Base-by-base conservation (phyloP, 1,140 invertebrate species). In the Drosophila ananassae region DNA sequence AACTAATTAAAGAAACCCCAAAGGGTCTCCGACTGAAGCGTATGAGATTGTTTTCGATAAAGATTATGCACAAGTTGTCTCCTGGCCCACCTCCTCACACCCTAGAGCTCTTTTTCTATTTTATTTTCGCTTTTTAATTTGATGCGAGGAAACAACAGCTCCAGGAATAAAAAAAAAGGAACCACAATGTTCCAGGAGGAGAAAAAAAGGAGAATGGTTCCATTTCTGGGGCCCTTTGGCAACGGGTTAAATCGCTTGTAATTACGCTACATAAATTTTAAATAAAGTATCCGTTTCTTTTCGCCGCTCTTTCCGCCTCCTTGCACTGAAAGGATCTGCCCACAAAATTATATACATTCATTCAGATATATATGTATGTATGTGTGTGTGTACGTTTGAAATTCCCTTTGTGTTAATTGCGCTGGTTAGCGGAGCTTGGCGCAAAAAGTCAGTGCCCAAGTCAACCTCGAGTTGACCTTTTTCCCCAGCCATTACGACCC, bases 201-300 rank as follows among this genome's bases (percentile, higher is more conserved):
- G 21, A 48, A 53, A 64, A 52, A 57, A 54, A 34, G 47, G 28
- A 53, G 59, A 64, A 77, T 66, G 68, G 66, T 61, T 75, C 51
- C 51, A 54, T 64, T 66, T 28, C 55, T 58, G 60, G 32, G 46
- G 30, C 52, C 68, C 74, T 61, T 76, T 64, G 62, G 77, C 77
- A 77, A 77, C 64, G 82, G 79, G 79, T 76, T 87, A 87, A 89
- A 89, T 89, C 84, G 83, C 73, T 83, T 89, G 83, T 89, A 89
- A 89, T 89, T 89, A 89, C 79, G 83, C 84, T 83, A 89, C 84
- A 89, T 89, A 89, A 89, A 89, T 89, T 89, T 89, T 89, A 89
- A 89, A 89, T 89, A 89, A 44, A 89, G 84, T 89, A 89, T 89
- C 83, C 83, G 84, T 89, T 89, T 83, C 79, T 89, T 87, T 87